Base-by-base conservation (phyloP, 2,113 vertebrate species). In the Aphelocoma coerulescens region DNA sequence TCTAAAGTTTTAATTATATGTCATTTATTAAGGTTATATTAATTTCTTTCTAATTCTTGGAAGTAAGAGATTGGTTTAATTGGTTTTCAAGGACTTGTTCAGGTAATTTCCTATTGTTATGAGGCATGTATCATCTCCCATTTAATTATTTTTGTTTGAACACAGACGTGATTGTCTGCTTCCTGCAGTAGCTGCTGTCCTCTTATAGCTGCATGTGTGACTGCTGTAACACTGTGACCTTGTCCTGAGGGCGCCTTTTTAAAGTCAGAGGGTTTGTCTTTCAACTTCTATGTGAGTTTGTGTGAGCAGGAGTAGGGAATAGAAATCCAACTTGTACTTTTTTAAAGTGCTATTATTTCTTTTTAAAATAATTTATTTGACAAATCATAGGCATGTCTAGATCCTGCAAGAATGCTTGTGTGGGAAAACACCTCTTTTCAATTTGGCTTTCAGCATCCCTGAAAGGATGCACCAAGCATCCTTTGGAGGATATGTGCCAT, bases 1-100 rank as follows among this genome's bases (percentile, higher is more conserved):
- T 95, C 96, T 97, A 85, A 97, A 97, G 80, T 95, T 97, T 97
- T 97, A 97, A 92, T 95, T 97, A 44, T 91, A 77, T 94, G 84
- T 96, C 44, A 93, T 97, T 98, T 97, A 93, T 97, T 96, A 84
- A 96, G 75, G 65, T 61, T 95, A 69, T 96, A 92, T 95, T 96
- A 28, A 91, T 95, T 97, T 86, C 71, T 97, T 96, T 96, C 85
- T 96, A 96, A 95, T 81, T 94, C 91, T 97, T 97, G 93, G 95
- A 96, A 91, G 24, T 52, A 94, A 93, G 92, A 96, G 62, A 37
- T 96, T 89, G 75, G 77, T 96, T 97, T 96, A 96, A 96, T 89
- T 95, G 86, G 78, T 95, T 97, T 93, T 63, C 92, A 96, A 83
- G 96, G 93, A 96, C 63, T 62, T 95, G 81, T 97, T 96, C 91